Evolutionary conservation across 1,140 invertebrate genomes (phyloP).

Genomic region (Hermatobates lingyangjiaoensis): DNA sequence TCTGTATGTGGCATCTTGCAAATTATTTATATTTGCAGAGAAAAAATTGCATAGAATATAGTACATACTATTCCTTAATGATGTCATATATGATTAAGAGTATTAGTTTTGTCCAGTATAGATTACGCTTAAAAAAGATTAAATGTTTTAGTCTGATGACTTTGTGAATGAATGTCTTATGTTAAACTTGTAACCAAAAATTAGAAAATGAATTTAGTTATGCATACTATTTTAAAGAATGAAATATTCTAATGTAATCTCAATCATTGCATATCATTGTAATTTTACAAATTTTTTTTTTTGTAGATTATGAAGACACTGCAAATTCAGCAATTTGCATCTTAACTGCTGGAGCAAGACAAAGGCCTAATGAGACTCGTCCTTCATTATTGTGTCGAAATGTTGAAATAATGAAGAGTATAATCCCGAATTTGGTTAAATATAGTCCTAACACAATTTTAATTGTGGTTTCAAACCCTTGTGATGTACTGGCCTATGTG

Average conservation of each 20-base stretch:
- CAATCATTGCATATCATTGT: not conserved
- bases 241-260: not conserved
- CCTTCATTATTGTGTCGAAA: slow-evolving; percentile 71
- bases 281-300: not conserved
- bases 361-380: slow-evolving; percentile 67
- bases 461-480: slow-evolving; percentile 79
- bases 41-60: no score
- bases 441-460: slow-evolving; percentile 71
- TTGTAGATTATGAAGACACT: slow-evolving; percentile 49
- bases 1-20: no score
- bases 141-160: no score
- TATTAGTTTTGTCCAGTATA: no score
- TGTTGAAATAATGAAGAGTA: slow-evolving; percentile 69
- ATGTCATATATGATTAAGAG: no score
- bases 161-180: no score
- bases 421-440: slow-evolving; percentile 62
- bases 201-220: not conserved
- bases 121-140: no score
- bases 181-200: not conserved
- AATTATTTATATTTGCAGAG: no score
- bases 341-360: slow-evolving; percentile 72
- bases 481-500: slow-evolving; percentile 81
- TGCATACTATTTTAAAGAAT: not conserved
- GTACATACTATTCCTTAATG: no score
- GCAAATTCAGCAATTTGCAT: slow-evolving; percentile 67